Evolutionary conservation across 2,797 vertebrate genomes (phyloP).

Genomic region (Dicrostonyx torquatus): DNA sequence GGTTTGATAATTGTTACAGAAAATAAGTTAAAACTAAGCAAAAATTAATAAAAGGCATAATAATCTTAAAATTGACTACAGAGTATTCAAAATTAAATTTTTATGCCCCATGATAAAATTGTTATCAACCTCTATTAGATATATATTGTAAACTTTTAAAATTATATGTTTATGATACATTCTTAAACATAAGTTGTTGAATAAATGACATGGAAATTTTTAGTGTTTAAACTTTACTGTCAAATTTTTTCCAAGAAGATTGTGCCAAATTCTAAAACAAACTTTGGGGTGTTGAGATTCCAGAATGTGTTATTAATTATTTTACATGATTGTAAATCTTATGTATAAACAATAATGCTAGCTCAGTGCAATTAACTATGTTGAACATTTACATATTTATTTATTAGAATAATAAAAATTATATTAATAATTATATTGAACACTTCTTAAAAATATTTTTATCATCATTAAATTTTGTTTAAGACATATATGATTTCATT

Average conservation of each 20-base stretch:
- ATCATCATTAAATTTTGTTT: background rate
- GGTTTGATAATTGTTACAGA: background rate
- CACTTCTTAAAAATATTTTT: background rate
- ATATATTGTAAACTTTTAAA: background rate
- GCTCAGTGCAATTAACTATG: background rate
- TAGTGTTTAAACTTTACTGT: background rate
- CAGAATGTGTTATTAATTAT: background rate
- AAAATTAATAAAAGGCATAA: background rate
- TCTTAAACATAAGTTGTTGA: background rate
- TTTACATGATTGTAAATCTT: background rate
- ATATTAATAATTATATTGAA: background rate
- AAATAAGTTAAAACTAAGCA: background rate
- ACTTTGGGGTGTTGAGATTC: background rate
- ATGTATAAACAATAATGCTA: background rate
- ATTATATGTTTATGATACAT: background rate
- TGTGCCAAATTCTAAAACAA: background rate
- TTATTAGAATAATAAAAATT: background rate
- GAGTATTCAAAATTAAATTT: background rate
- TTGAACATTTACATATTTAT: background rate
- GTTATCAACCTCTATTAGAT: background rate
- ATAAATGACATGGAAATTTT: background rate
- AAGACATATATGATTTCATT: background rate
- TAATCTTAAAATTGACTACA: background rate
- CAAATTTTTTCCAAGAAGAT: background rate
- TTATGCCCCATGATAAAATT: background rate